Evolutionary conservation across 2,888 invertebrate species (phyloP).

Genomic region (Mantis religiosa): DNA sequence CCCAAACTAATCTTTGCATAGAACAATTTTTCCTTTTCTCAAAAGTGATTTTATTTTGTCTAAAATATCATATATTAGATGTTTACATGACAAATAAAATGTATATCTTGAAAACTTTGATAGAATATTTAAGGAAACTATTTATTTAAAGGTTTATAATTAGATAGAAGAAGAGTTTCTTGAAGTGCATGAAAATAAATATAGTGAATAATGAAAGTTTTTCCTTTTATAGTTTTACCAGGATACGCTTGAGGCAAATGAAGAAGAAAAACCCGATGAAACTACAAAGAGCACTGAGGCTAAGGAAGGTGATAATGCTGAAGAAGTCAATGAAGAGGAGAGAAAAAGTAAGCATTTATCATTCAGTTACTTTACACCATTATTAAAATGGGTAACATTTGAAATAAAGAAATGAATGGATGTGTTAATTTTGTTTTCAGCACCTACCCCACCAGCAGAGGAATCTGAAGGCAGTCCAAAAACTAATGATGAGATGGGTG

Average conservation of each 20-base stretch:
- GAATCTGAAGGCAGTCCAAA: conserved; percentile 7
- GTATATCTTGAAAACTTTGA: too few species aligned
- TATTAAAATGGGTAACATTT: not conserved
- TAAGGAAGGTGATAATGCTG: not conserved
- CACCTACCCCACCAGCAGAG: not conserved
- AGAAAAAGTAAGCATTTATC: not conserved
- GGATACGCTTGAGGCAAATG: conserved; percentile 75
- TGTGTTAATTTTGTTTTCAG: not conserved
- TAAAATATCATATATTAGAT: too few species aligned
- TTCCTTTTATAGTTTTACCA: conserved; percentile 68
- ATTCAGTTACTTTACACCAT: too few species aligned
- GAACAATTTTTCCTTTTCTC: too few species aligned
- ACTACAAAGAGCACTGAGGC: conserved; percentile 1
- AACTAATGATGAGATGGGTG: not conserved
- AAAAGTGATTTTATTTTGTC: too few species aligned
- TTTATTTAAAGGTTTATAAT: too few species aligned
- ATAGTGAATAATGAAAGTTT: too few species aligned
- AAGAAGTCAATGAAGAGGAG: not conserved
- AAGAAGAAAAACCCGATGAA: conserved; percentile 34
- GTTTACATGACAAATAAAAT: too few species aligned
- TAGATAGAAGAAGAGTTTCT: too few species aligned
- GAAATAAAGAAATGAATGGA: not conserved
- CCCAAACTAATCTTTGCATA: too few species aligned
- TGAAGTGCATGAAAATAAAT: too few species aligned
- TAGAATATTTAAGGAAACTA: too few species aligned